A percentile compares a stretch with the other conserved stretches of the same genome.
Evolutionary conservation across 2,888 invertebrate genomes (phyloP).

Genomic region (Leptinotarsa juncta): DNA sequence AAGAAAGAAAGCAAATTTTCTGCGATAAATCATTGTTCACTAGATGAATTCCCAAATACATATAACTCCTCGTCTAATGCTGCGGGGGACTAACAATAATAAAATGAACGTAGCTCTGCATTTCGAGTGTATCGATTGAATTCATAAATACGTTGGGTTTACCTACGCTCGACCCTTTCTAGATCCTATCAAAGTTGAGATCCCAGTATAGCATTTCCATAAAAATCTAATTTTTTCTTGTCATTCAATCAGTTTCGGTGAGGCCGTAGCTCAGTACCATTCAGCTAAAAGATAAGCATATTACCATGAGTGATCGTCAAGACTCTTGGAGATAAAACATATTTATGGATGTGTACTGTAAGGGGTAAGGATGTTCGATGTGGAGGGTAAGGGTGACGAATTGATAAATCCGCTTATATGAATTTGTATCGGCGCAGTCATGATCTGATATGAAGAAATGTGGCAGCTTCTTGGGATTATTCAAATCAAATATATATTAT

Average conservation of each 20-base stretch:
- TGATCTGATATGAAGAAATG: neutral
- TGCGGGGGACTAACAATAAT: constrained; percentile 1
- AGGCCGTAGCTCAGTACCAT: constrained; percentile 14
- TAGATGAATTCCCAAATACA: neutral
- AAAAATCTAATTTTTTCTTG: constrained; percentile 36
- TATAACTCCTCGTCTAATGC: neutral
- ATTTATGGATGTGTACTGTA: constrained; percentile 14
- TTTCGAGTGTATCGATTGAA: constrained; percentile 19
- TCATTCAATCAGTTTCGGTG: constrained; percentile 24
- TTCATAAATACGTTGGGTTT: constrained; percentile 28
- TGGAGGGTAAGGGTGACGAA: constrained; percentile 5
- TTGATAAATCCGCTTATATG: constrained; percentile 1
- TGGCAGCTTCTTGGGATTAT: too few species aligned
- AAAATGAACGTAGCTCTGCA: constrained; percentile 8
- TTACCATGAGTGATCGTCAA: constrained; percentile 16
- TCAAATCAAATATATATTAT: neutral
- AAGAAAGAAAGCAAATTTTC: too few species aligned
- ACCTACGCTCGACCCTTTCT: constrained; percentile 28
- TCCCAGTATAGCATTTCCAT: constrained; percentile 34
- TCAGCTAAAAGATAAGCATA: constrained; percentile 20
- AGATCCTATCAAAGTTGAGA: constrained; percentile 30
- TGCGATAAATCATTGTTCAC: neutral
- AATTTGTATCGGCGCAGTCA: neutral
- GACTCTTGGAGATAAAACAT: constrained; percentile 14
- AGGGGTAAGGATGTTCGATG: constrained; percentile 4